These are phyloP conservation scores for Heteropelma amictum DNA, from an alignment of 2,888 invertebrate genomes.

Conservation along the genomic window DNA sequence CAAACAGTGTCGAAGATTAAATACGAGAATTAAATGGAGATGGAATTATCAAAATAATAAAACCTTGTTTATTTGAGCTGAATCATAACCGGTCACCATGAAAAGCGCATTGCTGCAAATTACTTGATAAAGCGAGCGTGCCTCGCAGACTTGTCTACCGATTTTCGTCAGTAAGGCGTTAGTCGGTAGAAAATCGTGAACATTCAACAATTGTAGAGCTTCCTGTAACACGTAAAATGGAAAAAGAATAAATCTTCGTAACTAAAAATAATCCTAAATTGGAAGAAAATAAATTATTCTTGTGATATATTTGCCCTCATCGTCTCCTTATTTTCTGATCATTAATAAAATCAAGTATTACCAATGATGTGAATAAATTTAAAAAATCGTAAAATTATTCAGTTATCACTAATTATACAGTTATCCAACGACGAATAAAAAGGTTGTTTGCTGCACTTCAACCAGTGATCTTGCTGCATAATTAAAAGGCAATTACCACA, in stretches of 20 bases:
- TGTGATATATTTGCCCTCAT: too few relatives aligned
- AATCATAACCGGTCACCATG: slow-evolving; percentile 83
- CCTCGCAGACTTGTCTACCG: slow-evolving; percentile 66
- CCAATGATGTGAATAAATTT: too few relatives aligned
- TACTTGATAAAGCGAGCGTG: slow-evolving; percentile 78
- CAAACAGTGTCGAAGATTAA: too few relatives aligned
- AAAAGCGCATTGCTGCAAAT: slow-evolving; percentile 84
- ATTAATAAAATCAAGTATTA: too few relatives aligned
- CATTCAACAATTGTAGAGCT: slow-evolving; percentile 59
- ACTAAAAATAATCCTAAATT: too few relatives aligned
- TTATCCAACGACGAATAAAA: too few relatives aligned
- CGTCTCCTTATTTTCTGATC: background rate
- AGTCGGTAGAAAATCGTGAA: slow-evolving; percentile 67
- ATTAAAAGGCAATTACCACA: background rate
- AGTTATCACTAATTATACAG: background rate
- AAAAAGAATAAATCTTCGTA: too few relatives aligned
- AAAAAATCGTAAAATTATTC: too few relatives aligned
- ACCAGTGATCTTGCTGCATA: too few relatives aligned
- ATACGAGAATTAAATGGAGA: background rate
- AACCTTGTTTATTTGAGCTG: slow-evolving; percentile 80
- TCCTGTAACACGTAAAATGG: too few relatives aligned
- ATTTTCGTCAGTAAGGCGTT: slow-evolving; percentile 68
- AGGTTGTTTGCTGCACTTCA: too few relatives aligned
- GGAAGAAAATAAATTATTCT: too few relatives aligned
- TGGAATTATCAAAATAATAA: background rate